A percentile compares a stretch with the other conserved stretches of the same genome.
Evolutionary conservation across 2,888 invertebrate genomes (phyloP).

Genomic region (Anarsia innoxiella): DNA sequence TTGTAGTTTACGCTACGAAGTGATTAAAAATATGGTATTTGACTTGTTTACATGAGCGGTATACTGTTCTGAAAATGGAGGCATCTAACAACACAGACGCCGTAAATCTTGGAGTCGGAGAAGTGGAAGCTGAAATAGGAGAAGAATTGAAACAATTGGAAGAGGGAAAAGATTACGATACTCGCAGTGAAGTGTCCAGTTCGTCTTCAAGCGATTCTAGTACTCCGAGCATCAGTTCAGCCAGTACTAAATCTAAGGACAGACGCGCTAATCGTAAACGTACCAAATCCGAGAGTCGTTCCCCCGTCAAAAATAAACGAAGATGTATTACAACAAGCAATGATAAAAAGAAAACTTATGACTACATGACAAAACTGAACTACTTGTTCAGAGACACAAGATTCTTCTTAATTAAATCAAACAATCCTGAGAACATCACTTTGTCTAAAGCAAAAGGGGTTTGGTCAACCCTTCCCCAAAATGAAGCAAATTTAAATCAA

Average conservation of each 20-base stretch:
- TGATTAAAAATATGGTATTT: not conserved
- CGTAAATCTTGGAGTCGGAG: slow-evolving; percentile 79
- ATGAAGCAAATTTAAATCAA: slow-evolving; percentile 96
- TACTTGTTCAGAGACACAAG: slow-evolving; percentile 95
- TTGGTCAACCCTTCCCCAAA: slow-evolving; percentile 98
- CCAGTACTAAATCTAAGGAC: slow-evolving; percentile 80
- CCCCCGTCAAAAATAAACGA: slow-evolving; percentile 55
- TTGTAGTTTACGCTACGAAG: too few species aligned
- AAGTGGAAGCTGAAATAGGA: slow-evolving; percentile 83
- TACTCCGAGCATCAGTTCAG: slow-evolving; percentile 86
- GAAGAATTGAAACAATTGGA: slow-evolving; percentile 86
- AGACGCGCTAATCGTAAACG: slow-evolving; percentile 76
- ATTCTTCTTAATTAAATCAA: slow-evolving; percentile 98
- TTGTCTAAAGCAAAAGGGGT: slow-evolving; percentile 96
- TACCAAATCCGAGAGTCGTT: slow-evolving; percentile 55
- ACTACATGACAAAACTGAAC: slow-evolving; percentile 91
- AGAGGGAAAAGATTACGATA: slow-evolving; percentile 85
- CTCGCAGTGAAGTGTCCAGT: slow-evolving; percentile 91
- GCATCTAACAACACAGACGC: slow-evolving; percentile 74
- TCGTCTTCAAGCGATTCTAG: slow-evolving; percentile 82
- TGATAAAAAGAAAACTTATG: slow-evolving; percentile 80
- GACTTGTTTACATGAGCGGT: slow-evolving; percentile 14
- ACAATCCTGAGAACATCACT: slow-evolving; percentile 97
- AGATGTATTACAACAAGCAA: slow-evolving; percentile 39
- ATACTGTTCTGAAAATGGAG: slow-evolving; percentile 54